Evolutionary conservation across 2,113 vertebrate species (phyloP), one percentile per base, ranked within the genome.

Genomic region (Chionomys nivalis): DNA sequence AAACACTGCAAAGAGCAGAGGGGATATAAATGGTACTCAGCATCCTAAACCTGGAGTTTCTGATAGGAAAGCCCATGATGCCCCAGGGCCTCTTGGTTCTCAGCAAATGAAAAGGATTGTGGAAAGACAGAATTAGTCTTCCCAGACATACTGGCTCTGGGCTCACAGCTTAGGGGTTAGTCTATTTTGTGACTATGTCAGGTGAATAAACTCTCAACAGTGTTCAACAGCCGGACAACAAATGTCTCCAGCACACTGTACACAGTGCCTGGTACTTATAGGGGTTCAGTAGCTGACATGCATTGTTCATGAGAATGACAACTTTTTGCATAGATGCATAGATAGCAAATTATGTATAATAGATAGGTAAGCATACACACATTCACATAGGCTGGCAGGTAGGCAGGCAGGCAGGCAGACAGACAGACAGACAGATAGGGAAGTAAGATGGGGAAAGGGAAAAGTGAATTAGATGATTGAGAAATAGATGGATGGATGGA

Each of bases 71-170:
- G 2, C 39, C 13, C n/a, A 24, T 33, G n/a, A 28, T 33, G 7
- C 33, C 24, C 26, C 42, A 7, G 33, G 11, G 1, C 6, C 31
- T 75, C 12, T 7, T 7, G 47, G 3, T 42, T n/a, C 44, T 93
- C 61, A 33, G 21, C 8, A 31, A n/a, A 11, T 12, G 5, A 31
- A 47, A 14, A 0, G 42, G 31, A 13, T 6, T 68, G 28, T 3
- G 68, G 44, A 55, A 89, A 87, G 31, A 2, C n/a, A 3, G 1
- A 36, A 0, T 8, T 28, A 16, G 26, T 36, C 26, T 1, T 21
- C 49, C 8, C n/a, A n/a, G 44, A 9, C 1, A 2, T 5, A 0
- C 2, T 1, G 21, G 10, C 17, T 58, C 10, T 0, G 0, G 11
- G 55, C 24, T 88, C 52, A 44, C 42, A 52, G 39, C 28, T 28